Evolutionary conservation across 2,888 invertebrate species (phyloP).

Genomic region (Philopedon plagiatum): DNA sequence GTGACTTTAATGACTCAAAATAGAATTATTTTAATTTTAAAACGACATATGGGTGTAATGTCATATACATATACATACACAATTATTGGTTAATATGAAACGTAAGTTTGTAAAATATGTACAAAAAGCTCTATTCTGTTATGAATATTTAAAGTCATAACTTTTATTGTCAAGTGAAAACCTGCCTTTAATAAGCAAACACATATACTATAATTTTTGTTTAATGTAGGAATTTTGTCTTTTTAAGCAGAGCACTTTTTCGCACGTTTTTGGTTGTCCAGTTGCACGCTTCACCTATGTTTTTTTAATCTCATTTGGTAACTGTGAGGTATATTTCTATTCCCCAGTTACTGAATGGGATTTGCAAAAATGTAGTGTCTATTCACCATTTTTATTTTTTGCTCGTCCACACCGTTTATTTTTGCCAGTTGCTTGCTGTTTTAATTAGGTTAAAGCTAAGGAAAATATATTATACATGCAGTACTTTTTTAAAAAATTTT

Average conservation of each 20-base stretch:
- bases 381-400: constrained; percentile 51
- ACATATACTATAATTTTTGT: neutral
- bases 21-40: too few species aligned
- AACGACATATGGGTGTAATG: too few species aligned
- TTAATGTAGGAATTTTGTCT: constrained; percentile 29
- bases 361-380: constrained; percentile 65
- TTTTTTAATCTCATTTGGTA: constrained; percentile 98
- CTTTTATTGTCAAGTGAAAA: too few species aligned
- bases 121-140: too few species aligned
- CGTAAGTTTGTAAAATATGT: too few species aligned
- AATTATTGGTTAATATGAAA: too few species aligned
- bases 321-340: constrained; percentile 84
- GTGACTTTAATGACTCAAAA: too few species aligned
- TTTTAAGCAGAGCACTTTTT: constrained; percentile 27
- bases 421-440: constrained; percentile 30
- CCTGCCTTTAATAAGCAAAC: too few species aligned
- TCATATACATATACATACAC: too few species aligned
- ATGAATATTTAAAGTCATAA: too few species aligned
- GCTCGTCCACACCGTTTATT: constrained; percentile 42
- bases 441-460: constrained; percentile 54
- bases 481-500: too few species aligned
- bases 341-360: constrained; percentile 91
- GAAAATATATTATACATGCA: neutral
- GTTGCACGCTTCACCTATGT: constrained; percentile 69
- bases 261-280: constrained; percentile 48